These are phyloP conservation scores for Sialis lutaria DNA, from an alignment of 2,888 invertebrate genomes.

Conservation along the genomic window DNA sequence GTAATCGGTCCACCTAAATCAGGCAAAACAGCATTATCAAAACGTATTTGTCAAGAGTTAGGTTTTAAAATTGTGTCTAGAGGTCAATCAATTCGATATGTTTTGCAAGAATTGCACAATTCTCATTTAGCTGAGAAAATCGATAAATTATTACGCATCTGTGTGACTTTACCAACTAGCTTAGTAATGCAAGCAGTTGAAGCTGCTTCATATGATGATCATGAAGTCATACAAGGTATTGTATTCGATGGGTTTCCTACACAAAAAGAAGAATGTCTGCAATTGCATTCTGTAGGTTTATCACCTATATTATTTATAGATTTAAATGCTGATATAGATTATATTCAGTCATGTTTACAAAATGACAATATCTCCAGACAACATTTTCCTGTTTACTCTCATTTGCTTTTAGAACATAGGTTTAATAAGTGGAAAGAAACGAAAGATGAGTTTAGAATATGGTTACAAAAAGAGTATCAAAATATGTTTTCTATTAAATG, in stretches of 20 bases:
- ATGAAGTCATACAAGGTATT: constrained; percentile 34
- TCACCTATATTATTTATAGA: constrained; percentile 37
- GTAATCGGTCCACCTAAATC: constrained; percentile 44
- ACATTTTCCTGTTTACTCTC: constrained; percentile 22
- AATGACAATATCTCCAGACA: constrained; percentile 17
- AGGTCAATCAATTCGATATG: constrained; percentile 32
- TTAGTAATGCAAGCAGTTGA: constrained; percentile 33
- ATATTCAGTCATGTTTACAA: constrained; percentile 25
- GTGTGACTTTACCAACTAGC: constrained; percentile 26
- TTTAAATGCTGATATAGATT: constrained; percentile 23
- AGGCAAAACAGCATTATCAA: constrained; percentile 38
- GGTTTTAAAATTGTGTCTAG: constrained; percentile 35
- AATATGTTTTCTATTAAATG: constrained; percentile 33
- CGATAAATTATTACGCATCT: constrained; percentile 22
- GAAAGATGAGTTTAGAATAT: constrained; percentile 24
- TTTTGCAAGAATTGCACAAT: constrained; percentile 30
- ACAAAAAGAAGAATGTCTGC: constrained; percentile 28
- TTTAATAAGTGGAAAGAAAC: constrained; percentile 26
- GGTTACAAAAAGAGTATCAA: constrained; percentile 34
- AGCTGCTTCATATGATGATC: constrained; percentile 29
- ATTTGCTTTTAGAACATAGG: constrained; percentile 25
- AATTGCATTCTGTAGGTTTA: constrained; percentile 30
- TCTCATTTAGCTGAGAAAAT: constrained; percentile 30
- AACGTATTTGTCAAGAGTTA: constrained; percentile 32
- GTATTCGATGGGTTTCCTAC: constrained; percentile 44